phyloP scores from a whole-genome alignment of 1,140 invertebrate species.

The Ceratina calcarata region DNA sequence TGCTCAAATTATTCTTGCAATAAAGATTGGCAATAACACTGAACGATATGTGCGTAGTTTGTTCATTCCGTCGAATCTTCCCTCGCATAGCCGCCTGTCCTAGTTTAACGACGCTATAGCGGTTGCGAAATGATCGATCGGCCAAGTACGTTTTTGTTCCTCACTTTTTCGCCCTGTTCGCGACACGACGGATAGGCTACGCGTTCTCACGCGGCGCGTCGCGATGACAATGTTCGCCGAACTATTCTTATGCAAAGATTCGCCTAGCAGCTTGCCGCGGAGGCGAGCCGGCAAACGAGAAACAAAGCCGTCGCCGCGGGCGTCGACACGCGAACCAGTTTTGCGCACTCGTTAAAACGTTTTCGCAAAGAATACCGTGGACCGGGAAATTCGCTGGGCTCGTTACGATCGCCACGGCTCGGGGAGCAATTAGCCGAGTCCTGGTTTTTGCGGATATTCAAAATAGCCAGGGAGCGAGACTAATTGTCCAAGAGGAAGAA shows the following conservation, averaged over 20 bases:
- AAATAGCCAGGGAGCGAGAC: conserved; percentile 24
- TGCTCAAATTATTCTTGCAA: conserved; percentile 70
- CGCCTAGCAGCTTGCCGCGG: conserved; percentile 18
- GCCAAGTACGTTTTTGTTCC: neutral
- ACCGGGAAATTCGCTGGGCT: conserved; percentile 14
- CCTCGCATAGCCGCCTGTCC: too few relatives aligned
- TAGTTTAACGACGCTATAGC: too few relatives aligned
- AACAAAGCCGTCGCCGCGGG: conserved; percentile 44
- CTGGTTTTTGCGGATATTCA: conserved; percentile 1
- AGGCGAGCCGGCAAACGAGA: neutral
- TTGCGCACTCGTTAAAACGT: conserved; percentile 63
- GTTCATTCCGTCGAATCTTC: neutral
- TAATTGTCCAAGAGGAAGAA: conserved; percentile 46
- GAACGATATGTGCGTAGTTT: neutral
- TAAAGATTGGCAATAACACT: conserved; percentile 65
- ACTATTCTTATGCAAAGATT: conserved; percentile 56
- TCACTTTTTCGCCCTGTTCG: neutral
- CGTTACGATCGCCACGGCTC: conserved; percentile 3
- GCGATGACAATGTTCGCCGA: neutral
- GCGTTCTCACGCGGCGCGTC: neutral
- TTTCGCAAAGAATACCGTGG: conserved; percentile 22
- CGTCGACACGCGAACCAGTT: conserved; percentile 65
- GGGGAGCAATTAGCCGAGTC: conserved; percentile 28
- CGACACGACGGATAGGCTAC: neutral
- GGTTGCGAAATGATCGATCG: too few relatives aligned